These are phyloP conservation scores for Ditula angustiorana DNA, from an alignment of 2,888 invertebrate genomes.

Conservation along the genomic window DNA sequence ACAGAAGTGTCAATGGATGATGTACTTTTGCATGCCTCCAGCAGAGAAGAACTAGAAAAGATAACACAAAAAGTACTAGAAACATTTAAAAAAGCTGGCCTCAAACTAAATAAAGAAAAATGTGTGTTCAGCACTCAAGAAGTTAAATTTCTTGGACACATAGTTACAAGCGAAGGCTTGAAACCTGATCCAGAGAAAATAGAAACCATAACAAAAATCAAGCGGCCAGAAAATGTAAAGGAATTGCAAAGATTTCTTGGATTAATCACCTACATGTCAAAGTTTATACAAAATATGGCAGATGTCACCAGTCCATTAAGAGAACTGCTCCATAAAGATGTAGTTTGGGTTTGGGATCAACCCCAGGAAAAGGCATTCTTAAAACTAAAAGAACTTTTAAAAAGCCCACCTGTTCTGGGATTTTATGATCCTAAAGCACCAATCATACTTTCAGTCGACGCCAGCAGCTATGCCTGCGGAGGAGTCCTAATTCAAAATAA, in stretches of 20 bases:
- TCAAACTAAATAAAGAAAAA: conserved; percentile 25
- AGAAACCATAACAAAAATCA: conserved; percentile 32
- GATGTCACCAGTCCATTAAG: neutral
- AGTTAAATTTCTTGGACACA: conserved; percentile 9
- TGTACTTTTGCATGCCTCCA: conserved; percentile 28
- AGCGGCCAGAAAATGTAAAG: conserved; percentile 34
- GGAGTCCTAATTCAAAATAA: conserved; percentile 29
- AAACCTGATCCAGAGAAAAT: conserved; percentile 33
- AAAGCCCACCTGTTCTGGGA: conserved; percentile 34
- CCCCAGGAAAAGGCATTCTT: conserved; percentile 29
- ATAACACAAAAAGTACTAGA: conserved; percentile 30
- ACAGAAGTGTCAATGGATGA: conserved; percentile 40
- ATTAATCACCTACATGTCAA: neutral
- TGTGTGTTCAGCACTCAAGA: neutral
- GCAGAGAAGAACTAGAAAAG: conserved; percentile 25
- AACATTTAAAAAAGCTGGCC: conserved; percentile 8
- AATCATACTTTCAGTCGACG: conserved; percentile 35
- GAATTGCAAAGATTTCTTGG: neutral
- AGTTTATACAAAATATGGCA: neutral
- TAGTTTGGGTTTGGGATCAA: conserved; percentile 30
- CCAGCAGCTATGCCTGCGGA: conserved; percentile 37
- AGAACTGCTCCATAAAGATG: conserved; percentile 29
- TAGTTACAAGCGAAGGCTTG: conserved; percentile 17
- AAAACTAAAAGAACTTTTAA: conserved; percentile 29
- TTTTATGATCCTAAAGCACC: conserved; percentile 35